These are phyloP conservation scores for Ptychochromis oligacanthus DNA, from an alignment of 2,113 vertebrate species.

Conservation along the genomic window DNA sequence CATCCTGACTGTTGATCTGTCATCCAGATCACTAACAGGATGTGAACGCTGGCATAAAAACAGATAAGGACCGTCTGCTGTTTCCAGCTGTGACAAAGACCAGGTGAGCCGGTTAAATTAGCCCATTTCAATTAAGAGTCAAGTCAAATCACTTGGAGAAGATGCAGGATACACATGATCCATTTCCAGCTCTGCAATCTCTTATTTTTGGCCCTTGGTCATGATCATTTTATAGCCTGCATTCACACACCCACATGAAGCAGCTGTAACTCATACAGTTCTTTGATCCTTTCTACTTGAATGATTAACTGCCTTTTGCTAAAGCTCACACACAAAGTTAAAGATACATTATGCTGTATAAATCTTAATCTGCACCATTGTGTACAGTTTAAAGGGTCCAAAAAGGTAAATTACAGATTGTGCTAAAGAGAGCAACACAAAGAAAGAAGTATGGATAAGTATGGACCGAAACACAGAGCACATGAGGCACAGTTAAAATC, in stretches of 20 bases:
- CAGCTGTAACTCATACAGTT: not conserved
- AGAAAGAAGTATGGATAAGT: not conserved
- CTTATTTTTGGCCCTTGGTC: not conserved
- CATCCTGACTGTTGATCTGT: not conserved
- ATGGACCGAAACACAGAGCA: not conserved
- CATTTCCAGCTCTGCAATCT: not conserved
- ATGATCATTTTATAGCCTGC: not conserved
- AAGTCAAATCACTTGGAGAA: not conserved
- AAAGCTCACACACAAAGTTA: constrained; percentile 6
- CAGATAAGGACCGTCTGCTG: not conserved
- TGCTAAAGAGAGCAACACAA: not conserved
- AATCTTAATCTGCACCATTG: constrained; percentile 1
- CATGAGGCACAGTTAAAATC: not conserved
- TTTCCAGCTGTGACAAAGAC: not conserved
- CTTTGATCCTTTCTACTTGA: constrained; percentile 4
- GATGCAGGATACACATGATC: not conserved
- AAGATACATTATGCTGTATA: not conserved
- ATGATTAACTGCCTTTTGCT: not conserved
- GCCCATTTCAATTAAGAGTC: not conserved
- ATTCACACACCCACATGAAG: not conserved
- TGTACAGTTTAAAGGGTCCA: not conserved
- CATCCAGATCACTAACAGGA: constrained; percentile 2
- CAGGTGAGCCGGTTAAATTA: not conserved
- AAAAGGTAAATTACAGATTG: constrained; percentile 24
- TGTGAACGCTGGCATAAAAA: not conserved